phyloP scores from a whole-genome alignment of 2,888 invertebrate genomes.

The Pollenia amentaria region DNA sequence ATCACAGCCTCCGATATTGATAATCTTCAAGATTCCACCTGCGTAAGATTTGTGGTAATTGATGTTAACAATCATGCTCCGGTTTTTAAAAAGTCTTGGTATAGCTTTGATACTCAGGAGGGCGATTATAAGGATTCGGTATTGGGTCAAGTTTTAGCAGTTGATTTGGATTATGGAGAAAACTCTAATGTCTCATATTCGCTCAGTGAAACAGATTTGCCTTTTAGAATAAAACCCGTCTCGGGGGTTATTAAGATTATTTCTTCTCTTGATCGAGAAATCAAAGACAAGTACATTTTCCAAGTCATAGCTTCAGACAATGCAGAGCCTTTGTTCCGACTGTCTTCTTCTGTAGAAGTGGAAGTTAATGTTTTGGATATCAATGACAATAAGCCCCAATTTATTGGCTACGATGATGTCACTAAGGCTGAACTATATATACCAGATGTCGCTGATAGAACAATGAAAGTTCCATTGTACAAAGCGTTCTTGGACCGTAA shows the following conservation, averaged over 20 bases:
- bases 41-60: constrained; percentile 89
- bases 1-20: constrained; percentile 91
- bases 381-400: constrained; percentile 93
- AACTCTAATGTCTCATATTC: constrained; percentile 92
- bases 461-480: constrained; percentile 88
- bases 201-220: constrained; percentile 86
- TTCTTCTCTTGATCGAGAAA: constrained; percentile 92
- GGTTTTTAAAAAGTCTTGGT: constrained; percentile 92
- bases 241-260: constrained; percentile 90
- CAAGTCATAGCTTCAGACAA: constrained; percentile 91
- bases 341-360: constrained; percentile 90
- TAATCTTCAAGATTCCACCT: constrained; percentile 89
- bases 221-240: constrained; percentile 89
- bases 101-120: constrained; percentile 92
- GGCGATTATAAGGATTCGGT: constrained; percentile 89
- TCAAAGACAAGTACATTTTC: constrained; percentile 89
- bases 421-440: constrained; percentile 79
- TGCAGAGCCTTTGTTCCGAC: constrained; percentile 86
- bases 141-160: constrained; percentile 91
- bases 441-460: constrained; percentile 78
- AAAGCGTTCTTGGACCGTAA: constrained; percentile 91
- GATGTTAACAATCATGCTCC: constrained; percentile 95
- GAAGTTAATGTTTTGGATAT: constrained; percentile 93
- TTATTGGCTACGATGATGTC: constrained; percentile 90
- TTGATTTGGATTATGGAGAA: constrained; percentile 91